Conservation (phyloP, 2,113 vertebrate genomes). For the Neopipo cinnamomea region DNA sequence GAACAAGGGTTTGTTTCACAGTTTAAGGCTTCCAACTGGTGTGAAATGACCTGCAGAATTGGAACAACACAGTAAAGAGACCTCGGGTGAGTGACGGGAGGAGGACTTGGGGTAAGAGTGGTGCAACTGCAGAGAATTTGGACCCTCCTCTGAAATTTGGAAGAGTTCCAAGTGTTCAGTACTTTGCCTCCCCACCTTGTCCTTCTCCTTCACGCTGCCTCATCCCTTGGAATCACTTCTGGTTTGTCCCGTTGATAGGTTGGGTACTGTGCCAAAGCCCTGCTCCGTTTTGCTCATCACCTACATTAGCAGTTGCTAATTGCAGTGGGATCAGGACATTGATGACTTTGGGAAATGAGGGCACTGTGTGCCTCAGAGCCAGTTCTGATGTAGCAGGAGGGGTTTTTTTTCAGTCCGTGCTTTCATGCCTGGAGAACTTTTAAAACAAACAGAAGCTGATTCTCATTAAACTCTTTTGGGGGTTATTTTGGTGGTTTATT, state of each 20-base stretch:
- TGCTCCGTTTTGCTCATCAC: neutral
- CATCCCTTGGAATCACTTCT: neutral
- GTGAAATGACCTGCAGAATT: neutral
- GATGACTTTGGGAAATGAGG: constrained; percentile 33
- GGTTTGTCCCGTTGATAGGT: neutral
- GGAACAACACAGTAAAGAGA: neutral
- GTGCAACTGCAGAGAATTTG: neutral
- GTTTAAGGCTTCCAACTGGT: neutral
- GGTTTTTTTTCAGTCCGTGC: neutral
- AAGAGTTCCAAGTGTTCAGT: neutral
- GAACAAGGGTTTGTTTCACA: neutral
- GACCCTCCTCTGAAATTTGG: neutral
- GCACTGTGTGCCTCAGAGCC: neutral
- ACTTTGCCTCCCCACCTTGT: neutral
- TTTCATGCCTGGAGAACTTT: neutral
- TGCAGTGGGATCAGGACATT: neutral
- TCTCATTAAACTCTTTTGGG: neutral
- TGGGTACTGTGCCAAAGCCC: neutral
- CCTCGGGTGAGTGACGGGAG: neutral
- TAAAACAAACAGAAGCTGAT: neutral
- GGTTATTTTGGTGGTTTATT: neutral
- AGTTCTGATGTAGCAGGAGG: neutral
- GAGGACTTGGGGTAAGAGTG: neutral
- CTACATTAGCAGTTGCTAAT: constrained; percentile 2
- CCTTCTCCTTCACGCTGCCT: neutral